These are phyloP conservation scores for Parascotia fuliginaria DNA, from an alignment of 2,888 invertebrate species.

Conservation along the genomic window DNA sequence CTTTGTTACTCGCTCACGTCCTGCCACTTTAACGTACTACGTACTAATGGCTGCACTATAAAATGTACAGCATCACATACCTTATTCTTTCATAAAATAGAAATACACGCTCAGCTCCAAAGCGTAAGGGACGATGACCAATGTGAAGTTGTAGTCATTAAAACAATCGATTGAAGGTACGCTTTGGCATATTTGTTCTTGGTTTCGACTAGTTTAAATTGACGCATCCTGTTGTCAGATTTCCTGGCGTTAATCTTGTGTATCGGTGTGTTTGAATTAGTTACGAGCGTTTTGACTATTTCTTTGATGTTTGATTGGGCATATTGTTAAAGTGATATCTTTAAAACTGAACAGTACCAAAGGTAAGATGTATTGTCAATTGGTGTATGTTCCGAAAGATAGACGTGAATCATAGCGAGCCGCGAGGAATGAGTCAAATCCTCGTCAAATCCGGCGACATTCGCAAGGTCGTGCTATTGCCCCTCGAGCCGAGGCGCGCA, in stretches of 20 bases:
- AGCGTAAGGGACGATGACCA: conserved; percentile 50
- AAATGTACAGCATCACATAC: conserved; percentile 40
- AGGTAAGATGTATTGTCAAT: conserved; percentile 36
- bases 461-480: conserved; percentile 73
- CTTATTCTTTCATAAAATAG: conserved; percentile 30
- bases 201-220: conserved; percentile 78
- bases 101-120: conserved; percentile 22
- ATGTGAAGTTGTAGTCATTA: conserved; percentile 31
- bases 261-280: conserved; percentile 69
- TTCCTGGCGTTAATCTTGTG: conserved; percentile 75
- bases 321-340: conserved; percentile 52
- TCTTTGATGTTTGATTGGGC: conserved; percentile 69
- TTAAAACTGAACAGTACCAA: conserved; percentile 30
- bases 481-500: conserved; percentile 43
- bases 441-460: conserved; percentile 64
- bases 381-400: conserved; percentile 28
- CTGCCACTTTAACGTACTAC: conserved; percentile 66
- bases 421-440: conserved; percentile 55
- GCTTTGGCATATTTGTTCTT: conserved; percentile 62
- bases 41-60: conserved; percentile 43
- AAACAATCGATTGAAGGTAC: conserved; percentile 58
- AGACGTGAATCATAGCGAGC: conserved; percentile 52
- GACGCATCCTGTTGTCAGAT: conserved; percentile 82
- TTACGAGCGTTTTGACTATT: conserved; percentile 57
- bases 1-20: conserved; percentile 82